These are phyloP conservation scores for Drosophila lacicola DNA, from an alignment of 2,888 invertebrate species.

Conservation along the genomic window DNA sequence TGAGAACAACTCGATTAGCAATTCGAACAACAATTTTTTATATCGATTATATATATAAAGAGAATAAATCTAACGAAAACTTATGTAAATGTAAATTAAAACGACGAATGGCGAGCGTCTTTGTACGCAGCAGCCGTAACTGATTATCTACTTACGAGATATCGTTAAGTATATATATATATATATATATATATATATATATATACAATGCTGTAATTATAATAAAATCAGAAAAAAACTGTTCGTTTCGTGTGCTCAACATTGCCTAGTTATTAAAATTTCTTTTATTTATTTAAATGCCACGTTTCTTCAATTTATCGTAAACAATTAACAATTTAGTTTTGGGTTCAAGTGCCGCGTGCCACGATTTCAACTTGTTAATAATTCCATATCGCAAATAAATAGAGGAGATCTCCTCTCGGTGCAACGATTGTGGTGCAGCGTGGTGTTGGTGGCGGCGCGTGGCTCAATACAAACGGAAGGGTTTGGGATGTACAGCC, in stretches of 20 bases:
- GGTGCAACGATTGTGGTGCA: conserved; percentile 53
- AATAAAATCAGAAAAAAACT: conserved; percentile 63
- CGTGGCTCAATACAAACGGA: conserved; percentile 82
- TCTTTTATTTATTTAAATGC: conserved; percentile 77
- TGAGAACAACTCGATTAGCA: conserved; percentile 49
- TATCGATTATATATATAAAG: conserved; percentile 61
- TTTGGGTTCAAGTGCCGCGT: conserved; percentile 57
- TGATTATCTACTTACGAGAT: conserved; percentile 75
- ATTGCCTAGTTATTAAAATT: conserved; percentile 62
- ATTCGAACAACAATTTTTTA: conserved; percentile 62
- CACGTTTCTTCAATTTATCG: conserved; percentile 64
- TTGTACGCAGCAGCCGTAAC: conserved; percentile 46
- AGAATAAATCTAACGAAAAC: conserved; percentile 60
- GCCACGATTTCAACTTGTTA: conserved; percentile 67
- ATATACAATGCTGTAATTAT: conserved; percentile 58
- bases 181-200: conserved; percentile 33
- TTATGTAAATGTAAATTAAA: conserved; percentile 75
- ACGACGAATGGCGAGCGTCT: conserved; percentile 42
- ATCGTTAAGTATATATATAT: conserved; percentile 56
- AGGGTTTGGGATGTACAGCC: conserved; percentile 84
- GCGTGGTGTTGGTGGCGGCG: conserved; percentile 24
- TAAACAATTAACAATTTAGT: conserved; percentile 66
- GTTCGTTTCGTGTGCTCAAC: conserved; percentile 63
- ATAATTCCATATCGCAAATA: conserved; percentile 47
- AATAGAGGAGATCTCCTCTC: conserved; percentile 33